These are phyloP conservation scores for Sterrhoptilus dennistouni DNA, from an alignment of 2,113 vertebrate species.

Conservation along the genomic window DNA sequence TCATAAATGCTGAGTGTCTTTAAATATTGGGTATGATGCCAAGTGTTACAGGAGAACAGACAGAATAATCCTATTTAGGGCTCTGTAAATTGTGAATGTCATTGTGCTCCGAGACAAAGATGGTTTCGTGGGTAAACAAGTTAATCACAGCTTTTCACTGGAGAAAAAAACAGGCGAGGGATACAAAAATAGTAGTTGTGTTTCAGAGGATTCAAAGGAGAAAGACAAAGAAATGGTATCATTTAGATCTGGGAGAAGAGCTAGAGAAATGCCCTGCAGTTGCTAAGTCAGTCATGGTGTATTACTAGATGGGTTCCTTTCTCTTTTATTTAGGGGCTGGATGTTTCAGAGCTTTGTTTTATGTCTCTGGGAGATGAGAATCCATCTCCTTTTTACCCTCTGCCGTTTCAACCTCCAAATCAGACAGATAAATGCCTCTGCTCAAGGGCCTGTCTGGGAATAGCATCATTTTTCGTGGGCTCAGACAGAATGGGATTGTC, in stretches of 20 bases:
- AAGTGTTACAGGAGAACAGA: neutral
- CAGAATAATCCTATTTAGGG: neutral
- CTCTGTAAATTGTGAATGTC: neutral
- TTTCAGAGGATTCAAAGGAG: neutral
- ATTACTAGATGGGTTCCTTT: neutral
- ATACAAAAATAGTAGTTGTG: neutral
- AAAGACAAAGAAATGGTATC: neutral
- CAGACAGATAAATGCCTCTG: slow-evolving; percentile 21
- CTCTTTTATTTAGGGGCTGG: neutral
- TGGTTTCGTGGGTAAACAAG: slow-evolving; percentile 32
- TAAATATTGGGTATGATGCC: neutral
- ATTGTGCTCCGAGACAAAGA: neutral
- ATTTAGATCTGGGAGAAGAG: neutral
- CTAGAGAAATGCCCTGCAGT: neutral
- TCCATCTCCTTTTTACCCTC: neutral
- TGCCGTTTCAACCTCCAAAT: neutral
- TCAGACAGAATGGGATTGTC: neutral
- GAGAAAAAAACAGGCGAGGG: neutral
- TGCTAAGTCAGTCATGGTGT: neutral
- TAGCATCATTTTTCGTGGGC: neutral
- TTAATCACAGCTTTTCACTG: slow-evolving; percentile 21
- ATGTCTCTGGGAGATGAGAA: neutral
- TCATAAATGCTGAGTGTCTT: neutral
- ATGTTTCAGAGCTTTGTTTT: neutral
- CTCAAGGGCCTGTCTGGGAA: slow-evolving; percentile 13